phyloP scores from a whole-genome alignment of 2,113 vertebrate genomes.

The Catharus bicknelli region DNA sequence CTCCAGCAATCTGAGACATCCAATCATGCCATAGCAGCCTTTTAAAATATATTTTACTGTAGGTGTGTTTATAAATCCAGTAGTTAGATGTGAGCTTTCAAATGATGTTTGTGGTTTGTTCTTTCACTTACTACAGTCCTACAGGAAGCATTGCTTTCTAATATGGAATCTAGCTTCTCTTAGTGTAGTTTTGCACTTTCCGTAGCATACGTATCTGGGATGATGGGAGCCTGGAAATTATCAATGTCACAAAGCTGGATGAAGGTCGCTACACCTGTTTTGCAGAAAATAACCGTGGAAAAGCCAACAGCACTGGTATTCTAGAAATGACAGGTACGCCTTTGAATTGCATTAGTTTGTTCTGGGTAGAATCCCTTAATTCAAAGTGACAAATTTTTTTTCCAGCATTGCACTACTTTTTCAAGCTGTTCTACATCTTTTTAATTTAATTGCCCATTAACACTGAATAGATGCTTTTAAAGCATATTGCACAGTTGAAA shows the following conservation, averaged over 20 bases:
- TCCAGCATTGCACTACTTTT: not conserved
- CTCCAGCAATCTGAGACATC: not conserved
- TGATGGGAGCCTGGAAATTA: slow-evolving; percentile 94
- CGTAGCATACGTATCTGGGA: slow-evolving; percentile 89
- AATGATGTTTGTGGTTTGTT: not conserved
- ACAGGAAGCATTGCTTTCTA: not conserved
- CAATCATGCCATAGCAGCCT: not conserved
- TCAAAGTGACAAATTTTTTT: not conserved
- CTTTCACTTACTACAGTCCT: not conserved
- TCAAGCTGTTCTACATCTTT: not conserved
- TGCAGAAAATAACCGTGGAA: slow-evolving; percentile 90
- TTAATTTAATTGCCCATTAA: not conserved
- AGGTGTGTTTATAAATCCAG: not conserved
- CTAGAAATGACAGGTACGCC: slow-evolving; percentile 87
- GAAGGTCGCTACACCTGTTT: slow-evolving; percentile 94
- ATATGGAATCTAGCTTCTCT: not conserved
- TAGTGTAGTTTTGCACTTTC: not conserved
- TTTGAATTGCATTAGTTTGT: not conserved
- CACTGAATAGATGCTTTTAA: not conserved
- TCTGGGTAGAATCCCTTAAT: not conserved
- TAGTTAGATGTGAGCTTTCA: not conserved
- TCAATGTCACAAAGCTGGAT: slow-evolving; percentile 87
- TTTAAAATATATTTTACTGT: not conserved
- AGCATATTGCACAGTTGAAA: not conserved
- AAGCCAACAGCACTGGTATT: slow-evolving; percentile 89